Base-by-base conservation (phyloP, 1,140 invertebrate genomes). In the Psilanteris sp. region DNA sequence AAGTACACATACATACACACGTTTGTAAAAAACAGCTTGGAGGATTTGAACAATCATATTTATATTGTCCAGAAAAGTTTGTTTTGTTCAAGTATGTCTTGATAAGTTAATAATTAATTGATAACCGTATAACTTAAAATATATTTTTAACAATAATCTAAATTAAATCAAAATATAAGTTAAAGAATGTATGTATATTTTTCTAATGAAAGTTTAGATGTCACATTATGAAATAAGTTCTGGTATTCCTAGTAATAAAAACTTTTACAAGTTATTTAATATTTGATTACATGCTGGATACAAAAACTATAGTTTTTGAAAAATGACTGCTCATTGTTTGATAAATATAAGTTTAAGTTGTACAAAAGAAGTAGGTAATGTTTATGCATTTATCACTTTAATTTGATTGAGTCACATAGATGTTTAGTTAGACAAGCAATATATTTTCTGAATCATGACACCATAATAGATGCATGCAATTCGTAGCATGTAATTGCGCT, bases 41-140 rank as follows among this genome's bases (percentile, higher is more conserved):
- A 57, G 62, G 44, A 70, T 70, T 73, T 72, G 16, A 67, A 68
- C 55, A 61, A 41, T 68, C 27, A 68, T 62, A 62, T 50, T 67
- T 75, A 68, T 62, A 61, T 41, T 48, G 43, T 34, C 41, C 16
- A 16, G 41, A 31, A 57, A 48, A 61, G 11, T 61, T 71, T 71
- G 44, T 61, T 70, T 34, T 43, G 59, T 43, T 34, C 34, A 39
- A 37, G 15, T 27, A n/a, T 37, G 9, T 37, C 18, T 18, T 8
- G 44, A 59, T 46, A n/a, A n/a, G n/a, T n/a, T n/a, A n/a, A n/a
- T n/a, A n/a, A n/a, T n/a, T n/a, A n/a, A n/a, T n/a, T n/a, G n/a
- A n/a, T n/a, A n/a, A n/a, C n/a, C n/a, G n/a, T n/a, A n/a, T n/a
- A n/a, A n/a, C n/a, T n/a, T n/a, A n/a, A n/a, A n/a, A n/a, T n/a